Conservation (phyloP, 2,888 invertebrate species). For the Drosophila kanekoi region DNA sequence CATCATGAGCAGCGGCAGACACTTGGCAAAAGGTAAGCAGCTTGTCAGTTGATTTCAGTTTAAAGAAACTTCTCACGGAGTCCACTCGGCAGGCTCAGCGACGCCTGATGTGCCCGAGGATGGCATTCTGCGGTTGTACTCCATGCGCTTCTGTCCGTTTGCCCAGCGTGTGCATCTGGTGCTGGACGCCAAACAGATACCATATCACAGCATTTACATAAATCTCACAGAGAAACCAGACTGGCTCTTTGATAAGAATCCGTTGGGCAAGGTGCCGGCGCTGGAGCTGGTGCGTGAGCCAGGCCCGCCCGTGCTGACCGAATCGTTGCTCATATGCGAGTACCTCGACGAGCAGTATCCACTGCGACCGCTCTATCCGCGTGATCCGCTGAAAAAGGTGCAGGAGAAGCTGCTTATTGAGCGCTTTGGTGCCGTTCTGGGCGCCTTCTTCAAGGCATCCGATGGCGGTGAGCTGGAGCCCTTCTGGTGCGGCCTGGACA, state of each 20-base stretch:
- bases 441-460: constrained; percentile 82
- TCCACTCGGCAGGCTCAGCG: constrained; percentile 87
- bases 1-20: constrained; percentile 75
- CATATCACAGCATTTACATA: constrained; percentile 91
- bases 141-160: constrained; percentile 94
- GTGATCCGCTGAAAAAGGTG: constrained; percentile 85
- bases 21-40: constrained; percentile 67
- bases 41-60: background rate
- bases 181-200: constrained; percentile 92
- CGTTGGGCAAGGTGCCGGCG: constrained; percentile 90
- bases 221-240: constrained; percentile 92
- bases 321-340: constrained; percentile 92
- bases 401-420: constrained; percentile 84
- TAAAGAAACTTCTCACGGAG: background rate
- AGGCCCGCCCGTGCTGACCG: constrained; percentile 87
- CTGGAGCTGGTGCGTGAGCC: constrained; percentile 89
- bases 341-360: constrained; percentile 93
- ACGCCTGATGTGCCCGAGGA: constrained; percentile 87
- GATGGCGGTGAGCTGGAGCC: constrained; percentile 76
- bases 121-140: constrained; percentile 91
- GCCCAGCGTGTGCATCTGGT: constrained; percentile 92
- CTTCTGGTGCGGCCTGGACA: constrained; percentile 86
- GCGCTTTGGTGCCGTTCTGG: constrained; percentile 77
- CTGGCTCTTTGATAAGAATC: constrained; percentile 90
- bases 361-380: constrained; percentile 88